Evolutionary conservation across 2,797 vertebrate genomes (phyloP).

Genomic region (Aplochiton taeniatus): DNA sequence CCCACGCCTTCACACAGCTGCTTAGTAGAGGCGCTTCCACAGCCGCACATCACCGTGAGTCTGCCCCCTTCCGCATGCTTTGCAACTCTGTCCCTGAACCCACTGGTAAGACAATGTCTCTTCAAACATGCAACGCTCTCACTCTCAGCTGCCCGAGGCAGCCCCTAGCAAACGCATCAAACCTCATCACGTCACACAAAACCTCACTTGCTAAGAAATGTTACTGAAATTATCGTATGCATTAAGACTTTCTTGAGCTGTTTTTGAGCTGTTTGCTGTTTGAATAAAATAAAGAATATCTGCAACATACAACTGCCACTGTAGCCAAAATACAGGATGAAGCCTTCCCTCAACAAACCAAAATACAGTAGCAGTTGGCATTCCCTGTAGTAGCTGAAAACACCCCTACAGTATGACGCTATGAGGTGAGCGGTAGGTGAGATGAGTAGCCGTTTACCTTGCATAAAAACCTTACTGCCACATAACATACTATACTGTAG

Average conservation of each 20-base stretch:
- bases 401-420: not conserved
- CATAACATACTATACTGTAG: not conserved
- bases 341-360: no score
- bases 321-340: no score
- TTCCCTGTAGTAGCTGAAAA: no score
- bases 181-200: constrained; percentile 28
- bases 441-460: constrained; percentile 21
- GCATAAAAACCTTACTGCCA: not conserved
- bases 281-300: not conserved
- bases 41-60: constrained; percentile 13
- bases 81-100: not conserved
- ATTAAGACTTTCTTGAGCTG: constrained; percentile 10
- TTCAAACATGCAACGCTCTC: no score
- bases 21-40: constrained; percentile 30
- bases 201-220: constrained; percentile 29
- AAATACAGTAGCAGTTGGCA: no score
- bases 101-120: no score
- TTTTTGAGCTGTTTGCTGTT: constrained; percentile 27
- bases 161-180: constrained; percentile 15
- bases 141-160: no score
- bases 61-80: not conserved
- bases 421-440: constrained; percentile 24
- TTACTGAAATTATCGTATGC: constrained; percentile 37
- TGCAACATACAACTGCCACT: constrained; percentile 19
- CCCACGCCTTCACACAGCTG: constrained; percentile 64